Percentiles rank a stretch among this genome's conserved stretches.
Evolutionary conservation across 2,888 invertebrate genomes (phyloP).

Genomic region (Ommatoiulus sabulosus): DNA sequence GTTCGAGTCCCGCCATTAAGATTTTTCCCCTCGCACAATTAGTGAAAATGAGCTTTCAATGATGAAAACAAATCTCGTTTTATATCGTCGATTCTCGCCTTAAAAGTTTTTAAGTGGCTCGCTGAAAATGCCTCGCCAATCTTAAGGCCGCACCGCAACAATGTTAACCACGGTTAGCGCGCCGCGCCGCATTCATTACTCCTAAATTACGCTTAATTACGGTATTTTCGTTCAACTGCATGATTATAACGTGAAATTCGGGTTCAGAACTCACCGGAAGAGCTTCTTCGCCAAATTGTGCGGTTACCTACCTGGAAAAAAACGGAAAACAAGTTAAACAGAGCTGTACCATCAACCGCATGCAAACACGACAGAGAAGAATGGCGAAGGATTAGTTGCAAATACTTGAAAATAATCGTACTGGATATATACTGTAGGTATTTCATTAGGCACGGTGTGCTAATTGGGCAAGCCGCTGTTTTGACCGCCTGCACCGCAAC

Average conservation of each 20-base stretch:
- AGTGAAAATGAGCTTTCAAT: slow-evolving; percentile 39
- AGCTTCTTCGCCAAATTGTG: slow-evolving; percentile 56
- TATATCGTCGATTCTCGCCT: slow-evolving; percentile 16
- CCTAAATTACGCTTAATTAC: slow-evolving; percentile 45
- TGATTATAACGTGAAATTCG: slow-evolving; percentile 33
- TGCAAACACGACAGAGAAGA: neutral
- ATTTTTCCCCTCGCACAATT: slow-evolving; percentile 20
- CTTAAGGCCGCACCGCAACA: neutral
- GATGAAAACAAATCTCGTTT: slow-evolving; percentile 45
- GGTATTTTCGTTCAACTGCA: slow-evolving; percentile 17
- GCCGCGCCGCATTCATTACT: slow-evolving; percentile 26
- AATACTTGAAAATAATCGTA: too few relatives aligned
- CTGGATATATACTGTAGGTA: too few relatives aligned
- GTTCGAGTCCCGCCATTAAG: slow-evolving; percentile 13
- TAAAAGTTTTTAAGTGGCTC: slow-evolving; percentile 47
- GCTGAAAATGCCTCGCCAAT: slow-evolving; percentile 32
- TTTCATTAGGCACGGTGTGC: too few relatives aligned
- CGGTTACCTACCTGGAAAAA: slow-evolving; percentile 58
- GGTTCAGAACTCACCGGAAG: slow-evolving; percentile 53
- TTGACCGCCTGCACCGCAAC: too few relatives aligned
- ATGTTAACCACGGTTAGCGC: slow-evolving; percentile 47
- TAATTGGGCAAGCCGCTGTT: too few relatives aligned
- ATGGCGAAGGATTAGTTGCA: neutral
- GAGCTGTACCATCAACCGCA: neutral
- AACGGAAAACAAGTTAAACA: slow-evolving; percentile 53